phyloP scores from a whole-genome alignment of 2,888 invertebrate species.

The Yponomeuta malinellus region DNA sequence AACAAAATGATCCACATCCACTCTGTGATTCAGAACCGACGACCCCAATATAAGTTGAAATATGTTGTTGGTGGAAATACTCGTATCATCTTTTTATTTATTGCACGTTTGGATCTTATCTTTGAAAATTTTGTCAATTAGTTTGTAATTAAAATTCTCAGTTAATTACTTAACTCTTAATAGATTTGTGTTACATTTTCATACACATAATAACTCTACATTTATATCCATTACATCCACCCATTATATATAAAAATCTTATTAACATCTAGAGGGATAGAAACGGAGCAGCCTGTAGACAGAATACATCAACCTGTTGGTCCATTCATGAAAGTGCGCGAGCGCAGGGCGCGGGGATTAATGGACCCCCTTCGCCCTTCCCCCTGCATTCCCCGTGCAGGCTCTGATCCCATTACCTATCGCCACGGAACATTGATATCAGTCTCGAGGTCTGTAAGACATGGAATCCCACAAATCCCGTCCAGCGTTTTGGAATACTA shows the following conservation, averaged over 20 bases:
- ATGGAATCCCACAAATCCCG: neutral
- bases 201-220: too few species aligned
- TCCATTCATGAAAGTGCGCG: conserved; percentile 76
- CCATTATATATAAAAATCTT: too few species aligned
- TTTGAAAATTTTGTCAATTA: neutral
- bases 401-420: conserved; percentile 13
- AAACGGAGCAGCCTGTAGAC: conserved; percentile 48
- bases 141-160: neutral
- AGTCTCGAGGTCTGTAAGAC: neutral
- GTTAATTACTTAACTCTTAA: too few species aligned
- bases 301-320: conserved; percentile 72
- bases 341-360: conserved; percentile 75
- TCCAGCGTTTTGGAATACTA: neutral
- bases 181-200: too few species aligned
- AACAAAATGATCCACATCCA: conserved; percentile 4
- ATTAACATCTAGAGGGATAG: neutral
- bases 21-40: conserved; percentile 34
- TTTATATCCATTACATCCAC: too few species aligned
- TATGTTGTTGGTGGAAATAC: too few species aligned
- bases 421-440: neutral
- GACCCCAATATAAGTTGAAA: neutral
- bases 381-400: conserved; percentile 45
- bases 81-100: neutral
- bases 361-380: conserved; percentile 62
- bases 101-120: neutral